These are phyloP conservation scores for Venusia cambrica DNA, from an alignment of 2,888 invertebrate genomes.

Conservation along the genomic window DNA sequence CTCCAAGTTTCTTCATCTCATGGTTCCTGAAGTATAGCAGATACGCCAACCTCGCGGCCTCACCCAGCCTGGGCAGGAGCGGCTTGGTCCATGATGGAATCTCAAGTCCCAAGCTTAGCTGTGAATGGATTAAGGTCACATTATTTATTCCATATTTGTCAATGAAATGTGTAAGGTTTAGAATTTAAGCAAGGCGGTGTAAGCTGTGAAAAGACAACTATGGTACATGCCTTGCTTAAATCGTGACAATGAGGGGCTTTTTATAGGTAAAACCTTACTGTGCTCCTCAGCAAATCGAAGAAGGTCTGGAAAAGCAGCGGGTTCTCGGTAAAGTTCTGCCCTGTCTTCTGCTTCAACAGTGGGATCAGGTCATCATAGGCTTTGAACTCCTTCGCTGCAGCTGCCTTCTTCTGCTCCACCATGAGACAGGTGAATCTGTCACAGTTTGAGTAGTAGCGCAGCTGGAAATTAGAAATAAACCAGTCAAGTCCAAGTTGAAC, in stretches of 20 bases:
- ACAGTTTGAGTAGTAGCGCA: constrained; percentile 72
- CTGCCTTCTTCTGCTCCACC: constrained; percentile 46
- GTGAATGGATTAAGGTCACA: constrained; percentile 19
- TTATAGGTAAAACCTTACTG: constrained; percentile 45
- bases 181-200: no score
- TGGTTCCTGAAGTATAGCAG: constrained; percentile 60
- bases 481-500: constrained; percentile 3
- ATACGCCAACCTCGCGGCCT: constrained; percentile 59
- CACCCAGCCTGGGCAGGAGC: constrained; percentile 47
- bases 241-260: no score
- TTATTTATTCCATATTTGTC: no score
- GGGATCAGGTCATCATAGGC: constrained; percentile 54
- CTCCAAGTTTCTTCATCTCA: constrained; percentile 67
- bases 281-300: constrained; percentile 59
- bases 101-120: constrained; percentile 55
- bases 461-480: constrained; percentile 42
- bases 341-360: constrained; percentile 50
- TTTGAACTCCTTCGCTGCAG: constrained; percentile 51
- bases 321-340: constrained; percentile 60
- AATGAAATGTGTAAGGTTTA: constrained; percentile 5
- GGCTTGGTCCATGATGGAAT: constrained; percentile 66
- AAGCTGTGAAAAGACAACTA: no score
- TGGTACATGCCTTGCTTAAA: no score
- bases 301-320: constrained; percentile 57
- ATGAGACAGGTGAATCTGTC: constrained; percentile 50